Evolutionary conservation across 1,140 invertebrate species (phyloP).

Genomic region (Plectus sambesii): DNA sequence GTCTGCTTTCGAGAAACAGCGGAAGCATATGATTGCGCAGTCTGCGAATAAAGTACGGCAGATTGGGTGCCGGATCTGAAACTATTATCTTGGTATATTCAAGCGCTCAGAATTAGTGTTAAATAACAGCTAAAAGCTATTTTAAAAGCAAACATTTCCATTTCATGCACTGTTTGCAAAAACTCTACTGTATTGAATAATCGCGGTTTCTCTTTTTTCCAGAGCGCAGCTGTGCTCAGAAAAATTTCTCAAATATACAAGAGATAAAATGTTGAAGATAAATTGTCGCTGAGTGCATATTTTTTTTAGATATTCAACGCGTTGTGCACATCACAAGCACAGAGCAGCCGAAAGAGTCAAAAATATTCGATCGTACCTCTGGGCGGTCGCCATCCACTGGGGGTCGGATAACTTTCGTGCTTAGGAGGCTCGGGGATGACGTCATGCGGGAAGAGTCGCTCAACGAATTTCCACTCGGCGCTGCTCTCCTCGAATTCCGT

Average conservation of each 20-base stretch:
- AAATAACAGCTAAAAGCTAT: conserved; percentile 1
- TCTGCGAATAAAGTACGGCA: conserved; percentile 62
- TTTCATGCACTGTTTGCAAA: too few relatives aligned
- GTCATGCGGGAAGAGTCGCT: conserved; percentile 57
- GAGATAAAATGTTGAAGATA: not conserved
- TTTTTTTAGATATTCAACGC: too few relatives aligned
- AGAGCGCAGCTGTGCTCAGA: too few relatives aligned
- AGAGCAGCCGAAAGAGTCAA: conserved; percentile 2
- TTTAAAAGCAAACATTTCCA: not conserved
- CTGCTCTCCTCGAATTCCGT: conserved; percentile 55
- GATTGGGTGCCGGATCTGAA: conserved; percentile 51
- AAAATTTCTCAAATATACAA: conserved; percentile 12
- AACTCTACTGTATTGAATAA: too few relatives aligned
- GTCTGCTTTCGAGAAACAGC: conserved; percentile 58
- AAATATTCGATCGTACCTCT: conserved; percentile 52
- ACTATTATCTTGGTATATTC: too few relatives aligned
- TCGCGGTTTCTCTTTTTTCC: too few relatives aligned
- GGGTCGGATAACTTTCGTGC: conserved; percentile 53
- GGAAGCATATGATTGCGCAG: conserved; percentile 69
- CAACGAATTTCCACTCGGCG: conserved; percentile 69
- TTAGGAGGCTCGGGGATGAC: conserved; percentile 57
- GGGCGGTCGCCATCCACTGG: conserved; percentile 67
- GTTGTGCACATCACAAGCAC: not conserved
- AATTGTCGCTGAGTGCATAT: not conserved
- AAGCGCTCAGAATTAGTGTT: not conserved